A percentile compares a stretch with the other conserved stretches of the same genome.
Conservation (phyloP, 2,113 vertebrate genomes). For the Monopterus albus region DNA sequence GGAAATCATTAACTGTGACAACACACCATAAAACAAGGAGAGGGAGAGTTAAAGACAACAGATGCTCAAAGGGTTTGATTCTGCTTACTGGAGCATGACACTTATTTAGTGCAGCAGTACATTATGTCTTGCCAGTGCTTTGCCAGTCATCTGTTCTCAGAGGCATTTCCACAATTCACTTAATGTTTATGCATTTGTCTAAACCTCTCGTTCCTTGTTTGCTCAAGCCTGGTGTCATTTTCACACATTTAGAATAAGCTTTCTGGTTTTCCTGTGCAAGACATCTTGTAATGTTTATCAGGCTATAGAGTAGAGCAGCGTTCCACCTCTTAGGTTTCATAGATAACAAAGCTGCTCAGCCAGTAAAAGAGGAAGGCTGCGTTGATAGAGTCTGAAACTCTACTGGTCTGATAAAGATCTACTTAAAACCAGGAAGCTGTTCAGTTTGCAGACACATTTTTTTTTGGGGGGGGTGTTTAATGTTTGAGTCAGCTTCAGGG, state of each 20-base stretch:
- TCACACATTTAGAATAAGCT: conserved; percentile 10
- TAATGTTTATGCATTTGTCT: conserved; percentile 43
- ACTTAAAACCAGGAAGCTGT: conserved; percentile 58
- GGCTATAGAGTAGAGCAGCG: conserved; percentile 21
- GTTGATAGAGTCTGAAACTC: conserved; percentile 30
- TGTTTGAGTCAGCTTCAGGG: conserved; percentile 58
- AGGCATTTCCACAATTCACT: conserved; percentile 52
- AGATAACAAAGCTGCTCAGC: conserved; percentile 41
- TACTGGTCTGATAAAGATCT: conserved; percentile 53
- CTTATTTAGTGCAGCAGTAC: conserved; percentile 56
- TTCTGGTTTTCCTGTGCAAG: conserved; percentile 33
- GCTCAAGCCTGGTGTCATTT: conserved; percentile 36
- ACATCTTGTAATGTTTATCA: conserved; percentile 60
- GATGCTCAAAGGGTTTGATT: conserved; percentile 69
- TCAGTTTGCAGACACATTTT: conserved; percentile 57
- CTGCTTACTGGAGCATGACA: conserved; percentile 72
- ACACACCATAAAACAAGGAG: conserved; percentile 49
- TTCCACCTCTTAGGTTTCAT: conserved; percentile 47
- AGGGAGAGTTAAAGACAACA: conserved; percentile 63
- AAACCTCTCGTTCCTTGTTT: conserved; percentile 44
- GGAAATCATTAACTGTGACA: conserved; percentile 69
- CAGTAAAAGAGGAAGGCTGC: conserved; percentile 21
- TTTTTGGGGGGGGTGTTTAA: conserved; percentile 58
- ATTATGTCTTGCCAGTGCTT: conserved; percentile 53
- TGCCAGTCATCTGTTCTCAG: conserved; percentile 66